These are phyloP conservation scores for Delichon dasypus DNA, from an alignment of 2,797 vertebrate species.

Conservation along the genomic window DNA sequence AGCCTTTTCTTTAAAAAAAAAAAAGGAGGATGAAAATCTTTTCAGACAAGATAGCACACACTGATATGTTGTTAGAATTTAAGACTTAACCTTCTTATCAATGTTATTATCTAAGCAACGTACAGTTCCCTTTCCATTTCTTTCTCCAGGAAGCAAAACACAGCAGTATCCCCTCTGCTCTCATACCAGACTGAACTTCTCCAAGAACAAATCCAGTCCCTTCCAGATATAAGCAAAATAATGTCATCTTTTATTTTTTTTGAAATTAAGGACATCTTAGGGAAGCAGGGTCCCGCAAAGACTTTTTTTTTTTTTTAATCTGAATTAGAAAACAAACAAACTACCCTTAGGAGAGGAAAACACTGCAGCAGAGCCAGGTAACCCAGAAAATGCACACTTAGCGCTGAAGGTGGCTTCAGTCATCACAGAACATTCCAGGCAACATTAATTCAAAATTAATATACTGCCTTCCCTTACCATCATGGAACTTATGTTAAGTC, in stretches of 20 bases:
- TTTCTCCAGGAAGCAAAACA: background rate
- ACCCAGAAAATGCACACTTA: background rate
- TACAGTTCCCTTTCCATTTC: background rate
- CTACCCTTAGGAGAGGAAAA: background rate
- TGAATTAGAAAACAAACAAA: background rate
- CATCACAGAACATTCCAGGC: background rate
- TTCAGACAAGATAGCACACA: background rate
- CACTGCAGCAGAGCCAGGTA: background rate
- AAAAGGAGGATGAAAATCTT: background rate
- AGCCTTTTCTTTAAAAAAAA: background rate
- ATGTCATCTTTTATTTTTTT: background rate
- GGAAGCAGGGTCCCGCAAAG: background rate
- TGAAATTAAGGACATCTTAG: background rate
- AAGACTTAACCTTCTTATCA: background rate
- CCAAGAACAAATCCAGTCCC: background rate
- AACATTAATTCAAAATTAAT: background rate
- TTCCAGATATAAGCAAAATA: background rate
- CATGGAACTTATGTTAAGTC: accelerated
- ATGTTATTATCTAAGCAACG: background rate
- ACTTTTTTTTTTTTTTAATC: background rate
- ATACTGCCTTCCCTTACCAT: background rate
- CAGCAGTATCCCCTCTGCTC: background rate
- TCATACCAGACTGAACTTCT: background rate
- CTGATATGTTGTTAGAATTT: background rate
- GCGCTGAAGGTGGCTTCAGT: background rate